Evolutionary conservation across 2,113 vertebrate genomes (phyloP), one percentile per base, ranked within the genome.

Genomic region (Perccottus glenii): DNA sequence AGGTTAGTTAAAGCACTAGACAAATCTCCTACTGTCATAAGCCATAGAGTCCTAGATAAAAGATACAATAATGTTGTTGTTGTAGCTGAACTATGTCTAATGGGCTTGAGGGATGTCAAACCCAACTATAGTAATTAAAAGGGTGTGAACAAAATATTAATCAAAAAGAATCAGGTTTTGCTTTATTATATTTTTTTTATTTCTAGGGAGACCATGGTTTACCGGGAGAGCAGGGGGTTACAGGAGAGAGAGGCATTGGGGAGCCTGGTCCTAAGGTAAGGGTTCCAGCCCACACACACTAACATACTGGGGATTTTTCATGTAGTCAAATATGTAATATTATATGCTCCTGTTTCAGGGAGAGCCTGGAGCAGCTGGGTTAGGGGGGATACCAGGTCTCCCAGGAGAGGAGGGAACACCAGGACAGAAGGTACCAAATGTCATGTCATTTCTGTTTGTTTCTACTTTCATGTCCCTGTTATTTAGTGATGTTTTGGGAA

Each of bases 351-450:
- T 70, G 9, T 78, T 55, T 67, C 73, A 95, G 95, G 94, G 94
- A 75, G 94, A 94, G 27, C 93, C 93, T 70, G 94, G 94, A 57
- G 59, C 89, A 67, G 67, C 90, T 79, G 94, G 95, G 70, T 63
- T 94, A 12, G 89, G 89, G 62, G 95, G 94, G 14, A 80, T 95
- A 47, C 95, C 93, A 60, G 94, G 93, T 74, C 92, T 96, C 83
- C 94, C 94, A 50, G 94, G 94, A 84, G 93, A 96, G 78, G 94
- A 96, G 60, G 96, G 93, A 45, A 93, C 89, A 40, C 93, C 93
- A 56, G 94, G 94, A 62, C 94, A 94, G 87, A 96, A 96, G 93
- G 94, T 94, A 85, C 60, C 64, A 4, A 14, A 36, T 1, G 38
- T 45, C 6, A 46, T 36, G 5, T 1, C 8, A 49, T 16, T 6